Evolutionary conservation across 2,888 invertebrate species (phyloP).

Genomic region (Polydrusus tereticollis): DNA sequence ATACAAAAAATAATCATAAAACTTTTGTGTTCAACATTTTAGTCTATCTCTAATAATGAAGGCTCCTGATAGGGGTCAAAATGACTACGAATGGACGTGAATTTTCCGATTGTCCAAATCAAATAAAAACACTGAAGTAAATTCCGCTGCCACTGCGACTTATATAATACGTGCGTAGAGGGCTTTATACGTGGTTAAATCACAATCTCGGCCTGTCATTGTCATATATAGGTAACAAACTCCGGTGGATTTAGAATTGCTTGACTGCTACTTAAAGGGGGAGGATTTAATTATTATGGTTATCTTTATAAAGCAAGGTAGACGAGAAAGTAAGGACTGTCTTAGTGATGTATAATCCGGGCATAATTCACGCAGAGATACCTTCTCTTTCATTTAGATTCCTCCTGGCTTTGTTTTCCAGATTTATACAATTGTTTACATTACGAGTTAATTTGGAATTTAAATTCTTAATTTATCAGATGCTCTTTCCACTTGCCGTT

Average conservation of each 20-base stretch:
- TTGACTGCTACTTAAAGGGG: slow-evolving; percentile 53
- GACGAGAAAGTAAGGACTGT: slow-evolving; percentile 59
- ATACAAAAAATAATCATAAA: too few species aligned
- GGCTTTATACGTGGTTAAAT: slow-evolving; percentile 43
- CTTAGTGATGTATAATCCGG: slow-evolving; percentile 65
- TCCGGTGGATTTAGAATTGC: slow-evolving; percentile 56
- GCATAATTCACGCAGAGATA: slow-evolving; percentile 63
- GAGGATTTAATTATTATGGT: slow-evolving; percentile 67
- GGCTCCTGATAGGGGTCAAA: too few species aligned
- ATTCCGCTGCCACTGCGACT: slow-evolving; percentile 31
- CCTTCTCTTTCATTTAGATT: slow-evolving; percentile 63
- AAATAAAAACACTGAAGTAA: neutral
- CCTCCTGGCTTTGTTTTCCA: slow-evolving; percentile 64
- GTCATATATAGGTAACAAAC: slow-evolving; percentile 57
- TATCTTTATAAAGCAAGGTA: slow-evolving; percentile 67
- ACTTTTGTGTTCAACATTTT: too few species aligned
- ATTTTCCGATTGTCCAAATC: too few species aligned
- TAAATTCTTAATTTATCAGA: slow-evolving; percentile 66
- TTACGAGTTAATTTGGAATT: slow-evolving; percentile 68
- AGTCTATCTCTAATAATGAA: too few species aligned
- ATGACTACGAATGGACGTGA: too few species aligned
- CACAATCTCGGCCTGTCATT: slow-evolving; percentile 59
- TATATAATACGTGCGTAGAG: slow-evolving; percentile 29
- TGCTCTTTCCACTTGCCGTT: slow-evolving; percentile 31
- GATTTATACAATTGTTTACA: slow-evolving; percentile 68